Conservation (phyloP, 2,113 vertebrate genomes). For the Pterocles gutturalis region DNA sequence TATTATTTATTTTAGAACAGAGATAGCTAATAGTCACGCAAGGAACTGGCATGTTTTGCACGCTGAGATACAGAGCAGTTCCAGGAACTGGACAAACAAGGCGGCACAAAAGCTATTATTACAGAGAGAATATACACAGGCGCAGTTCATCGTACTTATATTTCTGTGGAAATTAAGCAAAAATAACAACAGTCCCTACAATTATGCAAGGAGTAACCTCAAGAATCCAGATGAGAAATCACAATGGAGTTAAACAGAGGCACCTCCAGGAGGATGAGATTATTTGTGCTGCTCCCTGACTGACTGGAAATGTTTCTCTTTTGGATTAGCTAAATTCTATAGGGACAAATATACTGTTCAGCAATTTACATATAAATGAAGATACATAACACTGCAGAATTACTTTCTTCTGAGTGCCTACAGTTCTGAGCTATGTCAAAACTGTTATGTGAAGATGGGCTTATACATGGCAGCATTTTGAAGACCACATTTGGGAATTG, state of each 20-base stretch:
- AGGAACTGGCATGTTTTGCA: not conserved
- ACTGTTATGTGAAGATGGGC: not conserved
- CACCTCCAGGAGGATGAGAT: not conserved
- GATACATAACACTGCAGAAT: not conserved
- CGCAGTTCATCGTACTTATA: not conserved
- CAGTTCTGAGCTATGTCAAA: not conserved
- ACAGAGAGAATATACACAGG: not conserved
- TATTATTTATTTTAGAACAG: not conserved
- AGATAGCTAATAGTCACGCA: not conserved
- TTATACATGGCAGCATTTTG: not conserved
- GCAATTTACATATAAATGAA: conserved; percentile 58
- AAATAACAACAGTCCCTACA: not conserved
- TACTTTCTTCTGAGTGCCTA: conserved; percentile 4
- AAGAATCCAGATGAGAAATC: not conserved
- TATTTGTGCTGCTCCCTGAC: not conserved
- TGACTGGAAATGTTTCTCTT: conserved; percentile 11
- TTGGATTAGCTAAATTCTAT: conserved; percentile 6
- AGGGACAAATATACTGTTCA: not conserved
- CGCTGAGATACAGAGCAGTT: not conserved
- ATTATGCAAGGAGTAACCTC: not conserved
- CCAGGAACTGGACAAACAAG: conserved; percentile 12
- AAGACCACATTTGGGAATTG: not conserved
- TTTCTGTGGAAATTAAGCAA: not conserved
- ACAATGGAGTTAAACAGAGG: not conserved
- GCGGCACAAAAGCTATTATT: not conserved